Base-by-base conservation (phyloP, 2,888 invertebrate species). In the Poecilobothrus nobilitatus region DNA sequence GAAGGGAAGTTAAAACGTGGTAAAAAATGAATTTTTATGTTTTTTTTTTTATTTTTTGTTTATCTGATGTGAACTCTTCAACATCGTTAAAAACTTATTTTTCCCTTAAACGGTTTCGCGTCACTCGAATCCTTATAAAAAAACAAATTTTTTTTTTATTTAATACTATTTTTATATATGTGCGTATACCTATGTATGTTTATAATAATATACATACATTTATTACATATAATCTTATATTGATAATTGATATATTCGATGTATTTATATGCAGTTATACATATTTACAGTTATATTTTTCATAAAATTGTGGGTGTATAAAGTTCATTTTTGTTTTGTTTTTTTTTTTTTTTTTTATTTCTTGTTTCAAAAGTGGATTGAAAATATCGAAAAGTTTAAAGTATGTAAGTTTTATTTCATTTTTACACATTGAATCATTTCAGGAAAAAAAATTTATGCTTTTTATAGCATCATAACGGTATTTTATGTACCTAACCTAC, bases 11-110 rank as follows among this genome's bases (percentile, higher is more conserved):
- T 15, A 53, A 53, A 53, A 53, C n/a, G 53, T 53, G 53, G 53
- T 18, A 53, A 53, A 53, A 18, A 10, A 1, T 3, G 8, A 37
- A 5, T 37, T 12, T 37, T 4, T 37, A 10, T 37, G 2, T 53
- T 53, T 53, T 53, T 9, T 18, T 53, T 12, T 53, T 53, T 53
- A 18, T 53, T 53, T 53, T 4, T 6, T 53, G 12, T 37, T 37
- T 37, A 37, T 37, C 37, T 37, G 53, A 53, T 53, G 53, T 53
- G 18, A 6, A 53, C 53, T 53, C 53, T 53, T 53, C 53, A n/a
- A 53, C 53, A 53, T 53, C 53, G 53, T 53, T 53, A 53, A 53
- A 53, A 53, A 53, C 53, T 53, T 53, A 53, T 53, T 53, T 53
- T 53, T 27, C 27, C 18, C 53, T 53, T 53, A 53, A 53, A 53